These are phyloP conservation scores for Seriola aureovittata DNA, from an alignment of 2,113 vertebrate genomes.

Conservation along the genomic window DNA sequence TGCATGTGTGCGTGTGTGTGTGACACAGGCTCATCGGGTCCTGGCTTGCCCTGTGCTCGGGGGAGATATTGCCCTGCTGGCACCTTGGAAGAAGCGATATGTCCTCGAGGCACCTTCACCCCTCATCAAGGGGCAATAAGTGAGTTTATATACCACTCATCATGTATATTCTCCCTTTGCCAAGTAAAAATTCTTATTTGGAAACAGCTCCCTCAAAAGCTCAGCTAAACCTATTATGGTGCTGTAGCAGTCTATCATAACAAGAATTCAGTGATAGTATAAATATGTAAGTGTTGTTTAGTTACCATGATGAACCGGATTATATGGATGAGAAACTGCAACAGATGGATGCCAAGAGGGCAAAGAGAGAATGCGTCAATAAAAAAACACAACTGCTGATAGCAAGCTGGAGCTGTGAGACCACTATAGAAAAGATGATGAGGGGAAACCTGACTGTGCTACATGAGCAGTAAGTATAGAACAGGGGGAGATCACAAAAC, in stretches of 20 bases:
- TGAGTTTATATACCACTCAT: slow-evolving; percentile 54
- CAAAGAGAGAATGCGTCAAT: slow-evolving; percentile 24
- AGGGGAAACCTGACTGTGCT: neutral
- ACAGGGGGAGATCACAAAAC: neutral
- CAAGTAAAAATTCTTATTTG: neutral
- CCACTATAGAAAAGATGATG: slow-evolving; percentile 7
- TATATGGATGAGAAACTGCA: slow-evolving; percentile 30
- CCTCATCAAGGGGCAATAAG: slow-evolving; percentile 86
- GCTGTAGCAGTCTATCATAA: neutral
- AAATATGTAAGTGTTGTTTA: slow-evolving; percentile 28
- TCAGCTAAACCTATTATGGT: neutral
- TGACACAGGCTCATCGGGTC: slow-evolving; percentile 80
- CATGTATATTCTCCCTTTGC: neutral
- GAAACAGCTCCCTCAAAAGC: slow-evolving; percentile 1
- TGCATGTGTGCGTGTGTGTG: slow-evolving; percentile 11
- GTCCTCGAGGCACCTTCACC: slow-evolving; percentile 87
- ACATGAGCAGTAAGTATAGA: neutral
- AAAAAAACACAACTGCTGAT: slow-evolving; percentile 20
- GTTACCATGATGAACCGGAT: neutral
- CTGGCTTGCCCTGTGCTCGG: slow-evolving; percentile 85
- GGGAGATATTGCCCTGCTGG: slow-evolving; percentile 88
- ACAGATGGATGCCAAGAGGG: slow-evolving; percentile 49
- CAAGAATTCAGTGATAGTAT: slow-evolving; percentile 36
- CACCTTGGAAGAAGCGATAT: slow-evolving; percentile 82
- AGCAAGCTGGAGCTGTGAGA: slow-evolving; percentile 23